These are phyloP conservation scores for Drosophila nigritarsus DNA, from an alignment of 2,888 invertebrate genomes.

Conservation along the genomic window DNA sequence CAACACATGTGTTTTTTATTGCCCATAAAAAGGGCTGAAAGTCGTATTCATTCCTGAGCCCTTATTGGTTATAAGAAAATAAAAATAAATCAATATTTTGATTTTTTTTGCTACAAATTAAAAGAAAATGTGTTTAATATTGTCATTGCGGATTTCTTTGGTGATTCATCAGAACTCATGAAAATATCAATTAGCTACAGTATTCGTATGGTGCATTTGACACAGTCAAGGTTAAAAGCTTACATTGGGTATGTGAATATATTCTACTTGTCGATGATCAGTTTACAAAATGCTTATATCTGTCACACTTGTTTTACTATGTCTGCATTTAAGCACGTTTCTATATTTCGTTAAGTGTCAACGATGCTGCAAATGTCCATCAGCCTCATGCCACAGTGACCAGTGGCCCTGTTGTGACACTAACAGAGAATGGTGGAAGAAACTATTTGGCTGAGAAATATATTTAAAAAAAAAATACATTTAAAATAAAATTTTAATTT, in stretches of 20 bases:
- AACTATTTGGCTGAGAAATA: slow-evolving; percentile 5
- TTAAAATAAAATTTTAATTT: not conserved
- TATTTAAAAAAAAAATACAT: not conserved
- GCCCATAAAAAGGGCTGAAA: not conserved
- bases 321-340: not conserved
- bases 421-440: slow-evolving; percentile 14
- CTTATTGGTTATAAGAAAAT: not conserved
- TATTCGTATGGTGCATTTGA: not conserved
- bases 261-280: not conserved
- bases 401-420: slow-evolving; percentile 36
- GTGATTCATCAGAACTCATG: not conserved
- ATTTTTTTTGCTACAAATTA: not conserved
- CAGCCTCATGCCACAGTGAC: slow-evolving; percentile 1
- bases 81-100: slow-evolving; percentile 1
- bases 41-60: not conserved
- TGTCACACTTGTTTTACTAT: not conserved
- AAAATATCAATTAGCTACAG: not conserved
- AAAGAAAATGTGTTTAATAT: not conserved
- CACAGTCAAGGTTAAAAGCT: not conserved
- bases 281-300: not conserved
- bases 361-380: slow-evolving; percentile 25
- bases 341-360: not conserved
- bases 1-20: not conserved
- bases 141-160: not conserved
- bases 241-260: not conserved